Percentiles rank a stretch among this genome's conserved stretches.
phyloP scores from a whole-genome alignment of 2,888 invertebrate species.

The Hyalella azteca region DNA sequence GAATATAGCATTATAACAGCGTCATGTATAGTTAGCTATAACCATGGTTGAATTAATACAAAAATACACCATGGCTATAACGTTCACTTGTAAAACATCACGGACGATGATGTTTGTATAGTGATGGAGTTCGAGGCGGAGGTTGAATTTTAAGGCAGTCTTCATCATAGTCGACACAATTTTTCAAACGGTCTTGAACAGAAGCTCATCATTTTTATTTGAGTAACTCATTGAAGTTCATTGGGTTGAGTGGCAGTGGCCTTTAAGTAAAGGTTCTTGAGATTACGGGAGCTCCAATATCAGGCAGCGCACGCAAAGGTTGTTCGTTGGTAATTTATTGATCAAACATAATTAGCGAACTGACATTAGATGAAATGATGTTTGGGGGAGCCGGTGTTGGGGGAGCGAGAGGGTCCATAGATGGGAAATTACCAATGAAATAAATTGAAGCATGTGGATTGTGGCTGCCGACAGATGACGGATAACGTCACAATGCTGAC shows the following conservation, averaged over 20 bases:
- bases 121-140: too few species aligned
- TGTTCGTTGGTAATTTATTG: neutral
- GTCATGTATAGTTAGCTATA: too few species aligned
- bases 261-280: neutral
- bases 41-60: too few species aligned
- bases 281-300: neutral
- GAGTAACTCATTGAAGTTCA: slow-evolving; percentile 1
- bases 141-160: too few species aligned
- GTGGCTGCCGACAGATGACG: too few species aligned
- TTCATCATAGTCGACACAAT: neutral
- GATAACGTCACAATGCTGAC: too few species aligned
- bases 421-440: neutral
- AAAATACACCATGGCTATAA: too few species aligned
- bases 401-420: neutral
- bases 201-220: neutral
- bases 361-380: neutral
- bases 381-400: neutral
- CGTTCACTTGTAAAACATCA: too few species aligned
- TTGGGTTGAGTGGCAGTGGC: slow-evolving; percentile 2
- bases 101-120: too few species aligned
- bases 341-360: neutral
- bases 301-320: neutral
- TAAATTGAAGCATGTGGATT: too few species aligned
- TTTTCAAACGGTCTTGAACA: neutral
- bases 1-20: too few species aligned